These are phyloP conservation scores for Antidorcas marsupialis DNA, from an alignment of 2,113 vertebrate species.

Conservation along the genomic window DNA sequence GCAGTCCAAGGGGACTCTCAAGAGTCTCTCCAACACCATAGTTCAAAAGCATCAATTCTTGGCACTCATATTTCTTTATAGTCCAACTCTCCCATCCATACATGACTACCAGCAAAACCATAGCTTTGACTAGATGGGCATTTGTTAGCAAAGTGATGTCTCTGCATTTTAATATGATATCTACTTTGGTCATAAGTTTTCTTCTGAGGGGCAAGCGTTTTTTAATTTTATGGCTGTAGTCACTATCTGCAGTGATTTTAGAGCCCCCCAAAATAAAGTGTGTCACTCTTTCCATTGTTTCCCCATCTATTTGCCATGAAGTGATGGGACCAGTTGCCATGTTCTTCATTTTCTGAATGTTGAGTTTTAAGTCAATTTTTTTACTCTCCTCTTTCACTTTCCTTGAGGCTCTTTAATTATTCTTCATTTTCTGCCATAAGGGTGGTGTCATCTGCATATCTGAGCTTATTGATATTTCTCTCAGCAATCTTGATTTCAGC, in stretches of 20 bases:
- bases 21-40: not conserved
- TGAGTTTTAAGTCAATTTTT: not conserved
- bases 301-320: not conserved
- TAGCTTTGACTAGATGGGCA: not conserved
- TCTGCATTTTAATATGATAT: not conserved
- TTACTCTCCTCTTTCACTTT: not conserved
- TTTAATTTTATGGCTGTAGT: not conserved
- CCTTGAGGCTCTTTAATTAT: not conserved
- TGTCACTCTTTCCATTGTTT: not conserved
- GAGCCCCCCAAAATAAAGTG: not conserved
- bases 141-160: not conserved
- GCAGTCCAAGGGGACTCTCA: not conserved
- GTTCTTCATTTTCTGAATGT: not conserved
- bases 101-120: not conserved
- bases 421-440: not conserved
- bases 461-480: not conserved
- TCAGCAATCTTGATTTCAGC: not conserved
- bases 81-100: not conserved
- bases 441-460: not conserved
- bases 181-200: not conserved
- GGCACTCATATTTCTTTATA: not conserved
- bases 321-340: not conserved
- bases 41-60: not conserved
- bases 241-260: not conserved
- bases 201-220: not conserved